These are phyloP conservation scores for Amiota mariae DNA, from an alignment of 2,888 invertebrate species.

Conservation along the genomic window DNA sequence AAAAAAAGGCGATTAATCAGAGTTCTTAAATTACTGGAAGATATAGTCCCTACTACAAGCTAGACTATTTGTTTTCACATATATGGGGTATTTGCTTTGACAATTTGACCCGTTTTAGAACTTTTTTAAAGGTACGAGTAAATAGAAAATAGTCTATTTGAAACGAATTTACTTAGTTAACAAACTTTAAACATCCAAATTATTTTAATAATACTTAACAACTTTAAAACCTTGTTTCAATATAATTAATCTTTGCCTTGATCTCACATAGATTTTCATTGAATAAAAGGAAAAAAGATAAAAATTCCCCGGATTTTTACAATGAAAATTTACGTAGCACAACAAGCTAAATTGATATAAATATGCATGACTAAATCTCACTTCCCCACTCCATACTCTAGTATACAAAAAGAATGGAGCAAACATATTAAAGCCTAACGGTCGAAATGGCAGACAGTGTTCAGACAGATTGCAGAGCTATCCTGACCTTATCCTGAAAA, in stretches of 20 bases:
- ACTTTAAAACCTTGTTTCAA: constrained; percentile 4
- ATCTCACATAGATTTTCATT: constrained; percentile 26
- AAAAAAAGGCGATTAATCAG: too few species aligned
- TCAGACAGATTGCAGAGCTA: constrained; percentile 19
- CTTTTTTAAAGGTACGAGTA: too few species aligned
- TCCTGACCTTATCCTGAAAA: background rate
- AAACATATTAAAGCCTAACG: background rate
- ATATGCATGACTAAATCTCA: constrained; percentile 27
- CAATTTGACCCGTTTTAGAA: too few species aligned
- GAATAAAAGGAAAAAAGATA: background rate
- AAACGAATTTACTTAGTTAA: background rate
- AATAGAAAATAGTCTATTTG: too few species aligned
- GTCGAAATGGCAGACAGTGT: constrained; percentile 17
- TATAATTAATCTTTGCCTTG: background rate
- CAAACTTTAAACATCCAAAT: background rate
- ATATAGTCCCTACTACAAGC: too few species aligned
- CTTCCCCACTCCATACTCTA: too few species aligned
- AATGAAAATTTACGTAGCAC: constrained; percentile 25
- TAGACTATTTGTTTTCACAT: too few species aligned
- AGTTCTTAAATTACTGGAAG: too few species aligned
- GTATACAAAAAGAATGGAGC: background rate
- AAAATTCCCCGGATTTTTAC: background rate
- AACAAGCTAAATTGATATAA: constrained; percentile 35
- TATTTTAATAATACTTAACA: constrained; percentile 17
- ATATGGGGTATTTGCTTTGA: too few species aligned